Base-by-base conservation (phyloP, 2,113 vertebrate genomes). In the Chamaea fasciata region DNA sequence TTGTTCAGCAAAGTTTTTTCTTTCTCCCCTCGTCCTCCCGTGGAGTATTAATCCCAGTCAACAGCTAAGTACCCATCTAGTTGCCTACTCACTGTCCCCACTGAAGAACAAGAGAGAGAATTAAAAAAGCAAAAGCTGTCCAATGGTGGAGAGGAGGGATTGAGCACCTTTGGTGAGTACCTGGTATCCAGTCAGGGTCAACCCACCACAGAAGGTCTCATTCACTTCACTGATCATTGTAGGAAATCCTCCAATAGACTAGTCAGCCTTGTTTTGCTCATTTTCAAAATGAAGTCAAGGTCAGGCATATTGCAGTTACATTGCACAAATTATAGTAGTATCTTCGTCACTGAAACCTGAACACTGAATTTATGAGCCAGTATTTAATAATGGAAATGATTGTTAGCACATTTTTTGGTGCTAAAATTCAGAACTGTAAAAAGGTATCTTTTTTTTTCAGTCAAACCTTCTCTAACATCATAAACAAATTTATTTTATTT, bases 31-130 rank as follows among this genome's bases (percentile, higher is more conserved):
- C 15, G 14, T 47, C 2, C 2, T 2, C 4, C 17, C 35, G 7
- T 35, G 24, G 20, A 39, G 1, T 0, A 1, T 13, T 87, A 30
- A 80, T 28, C 7, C 9, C 4, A 22, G 20, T 9, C 26, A 68
- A 71, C 5, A 83, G 7, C 22, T 67, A 41, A 46, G 11, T 19
- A 69, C 20, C 3, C 15, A 60, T 15, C 18, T 44, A 57, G 21
- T 4, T 30, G 3, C 12, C 21, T 8, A 1, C 24, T 65, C 16
- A 31, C 5, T 67, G 19, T 13, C 9, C 27, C 16, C 27, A 35
- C 8, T 24, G 57, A 13, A 80, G 14, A 70, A 46, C 6, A 50
- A 49, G 16, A 4, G 6, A 82, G 41, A 75, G 11, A 71, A 67
- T 53, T 12, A n/a, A 33, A 68, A 71, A 11, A 59, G 1, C 9